Base-by-base conservation (phyloP, 2,797 vertebrate species). In the Scomberomorus guttatus region DNA sequence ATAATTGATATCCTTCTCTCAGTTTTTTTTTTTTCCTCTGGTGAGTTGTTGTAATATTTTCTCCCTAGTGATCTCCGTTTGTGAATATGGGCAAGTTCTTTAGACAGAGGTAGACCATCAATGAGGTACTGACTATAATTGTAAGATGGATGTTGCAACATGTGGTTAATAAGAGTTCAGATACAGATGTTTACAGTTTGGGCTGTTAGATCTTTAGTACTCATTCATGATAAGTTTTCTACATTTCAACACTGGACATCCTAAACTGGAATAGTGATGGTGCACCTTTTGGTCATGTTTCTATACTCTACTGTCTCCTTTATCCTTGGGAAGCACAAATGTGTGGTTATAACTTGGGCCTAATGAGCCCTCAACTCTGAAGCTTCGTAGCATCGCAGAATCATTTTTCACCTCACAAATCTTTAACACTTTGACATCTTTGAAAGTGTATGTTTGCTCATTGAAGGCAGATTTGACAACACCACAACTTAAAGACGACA, bases 371-470 rank as follows among this genome's bases (percentile, higher is more conserved):
- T 80, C 65, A 63, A 22, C 27, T 5, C 85, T 75, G 56, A 83
- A 42, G 69, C 66, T 63, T 87, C 66, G 76, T 58, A 51, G 83
- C 89, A 92, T 87, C 48, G 24, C 69, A 82, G 59, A 82, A 84
- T 89, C 72, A 88, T 85, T 85, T 85, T 83, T 84, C 87, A 92
- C 75, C 68, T 85, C 88, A 85, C 74, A 63, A 62, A 86, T 85
- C 81, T 84, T 78, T 77, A 87, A 88, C 82, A 84, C 70, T 95
- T 95, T 94, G 94, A 91, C 92, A 89, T 92, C 91, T 90, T 82
- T 91, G 71, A 58, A 51, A 57, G 54, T 62, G 6, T 72, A 44
- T 13, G n/a, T 72, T 77, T 70, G 27, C 7, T 68, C 4, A 63
- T 20, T 64, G 10, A 29, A 80, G 37, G 39, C 56, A 29, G 7